Conservation (phyloP, 2,113 vertebrate species). For the Bambusicola thoracicus region DNA sequence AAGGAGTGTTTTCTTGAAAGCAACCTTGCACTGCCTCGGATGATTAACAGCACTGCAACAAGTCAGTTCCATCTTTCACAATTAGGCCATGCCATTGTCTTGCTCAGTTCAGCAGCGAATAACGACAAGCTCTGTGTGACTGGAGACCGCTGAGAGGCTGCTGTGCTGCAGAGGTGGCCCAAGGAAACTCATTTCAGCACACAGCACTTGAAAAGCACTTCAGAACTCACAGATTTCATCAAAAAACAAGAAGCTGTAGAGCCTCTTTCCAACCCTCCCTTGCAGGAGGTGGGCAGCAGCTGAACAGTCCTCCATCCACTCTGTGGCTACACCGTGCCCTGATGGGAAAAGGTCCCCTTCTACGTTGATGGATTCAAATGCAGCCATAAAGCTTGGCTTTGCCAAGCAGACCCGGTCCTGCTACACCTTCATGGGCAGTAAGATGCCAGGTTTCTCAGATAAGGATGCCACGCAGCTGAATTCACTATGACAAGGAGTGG, state of each 20-base stretch:
- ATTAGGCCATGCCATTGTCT: neutral
- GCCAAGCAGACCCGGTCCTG: neutral
- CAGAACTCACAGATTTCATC: neutral
- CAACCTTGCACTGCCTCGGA: neutral
- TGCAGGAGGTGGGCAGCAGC: neutral
- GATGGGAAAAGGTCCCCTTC: neutral
- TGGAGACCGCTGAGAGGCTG: neutral
- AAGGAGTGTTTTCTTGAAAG: neutral
- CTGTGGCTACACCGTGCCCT: neutral
- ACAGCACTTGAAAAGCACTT: neutral
- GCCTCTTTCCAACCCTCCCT: neutral
- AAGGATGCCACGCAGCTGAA: neutral
- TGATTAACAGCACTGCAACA: fast-evolving
- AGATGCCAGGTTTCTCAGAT: neutral
- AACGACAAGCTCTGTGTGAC: neutral
- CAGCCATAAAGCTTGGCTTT: neutral
- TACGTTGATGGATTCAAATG: fast-evolving
- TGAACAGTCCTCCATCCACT: neutral
- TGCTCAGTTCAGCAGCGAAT: neutral
- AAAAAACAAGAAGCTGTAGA: neutral
- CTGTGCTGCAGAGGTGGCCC: fast-evolving
- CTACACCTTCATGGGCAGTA: neutral
- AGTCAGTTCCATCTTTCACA: neutral
- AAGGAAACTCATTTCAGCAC: neutral
- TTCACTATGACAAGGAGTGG: neutral